Evolutionary conservation across 92 coral and sea anemone genomes (phyloP).

Genomic region (Scolanthus callimorphus): DNA sequence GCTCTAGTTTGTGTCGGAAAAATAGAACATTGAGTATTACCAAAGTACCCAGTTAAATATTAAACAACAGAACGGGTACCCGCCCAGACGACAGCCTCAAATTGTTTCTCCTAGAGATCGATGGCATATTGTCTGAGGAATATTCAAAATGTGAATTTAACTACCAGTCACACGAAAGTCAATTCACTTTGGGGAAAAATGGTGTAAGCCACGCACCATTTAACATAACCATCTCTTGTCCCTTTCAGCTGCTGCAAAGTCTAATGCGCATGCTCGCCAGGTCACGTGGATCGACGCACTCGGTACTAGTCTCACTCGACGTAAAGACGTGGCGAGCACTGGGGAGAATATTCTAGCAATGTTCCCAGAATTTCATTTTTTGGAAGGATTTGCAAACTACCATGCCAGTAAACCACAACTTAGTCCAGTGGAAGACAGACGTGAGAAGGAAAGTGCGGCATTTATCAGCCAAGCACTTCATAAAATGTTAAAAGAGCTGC

Average conservation of each 20-base stretch:
- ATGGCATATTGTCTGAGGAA: too few relatives aligned
- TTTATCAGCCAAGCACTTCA: too few relatives aligned
- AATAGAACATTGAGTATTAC: too few relatives aligned
- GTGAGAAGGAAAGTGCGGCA: too few relatives aligned
- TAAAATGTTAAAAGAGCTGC: too few relatives aligned
- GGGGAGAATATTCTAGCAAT: conserved; percentile 30
- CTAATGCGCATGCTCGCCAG: neutral
- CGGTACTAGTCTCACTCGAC: conserved; percentile 6
- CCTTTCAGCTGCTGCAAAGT: conserved; percentile 5
- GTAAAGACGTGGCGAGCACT: conserved; percentile 11
- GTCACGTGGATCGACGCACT: conserved; percentile 56
- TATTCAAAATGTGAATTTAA: neutral
- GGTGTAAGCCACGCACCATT: neutral
- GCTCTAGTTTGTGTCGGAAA: too few relatives aligned
- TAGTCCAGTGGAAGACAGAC: too few relatives aligned
- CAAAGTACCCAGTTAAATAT: neutral
- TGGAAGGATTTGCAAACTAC: conserved; percentile 63
- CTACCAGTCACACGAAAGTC: neutral
- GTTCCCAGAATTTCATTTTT: conserved; percentile 45
- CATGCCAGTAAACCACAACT: too few relatives aligned
- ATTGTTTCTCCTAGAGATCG: too few relatives aligned
- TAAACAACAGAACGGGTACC: neutral
- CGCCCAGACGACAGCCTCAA: neutral
- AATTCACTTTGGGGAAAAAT: neutral
- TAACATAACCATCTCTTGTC: neutral